phyloP scores from a whole-genome alignment of 1,140 invertebrate species.

The Streblospio benedicti region DNA sequence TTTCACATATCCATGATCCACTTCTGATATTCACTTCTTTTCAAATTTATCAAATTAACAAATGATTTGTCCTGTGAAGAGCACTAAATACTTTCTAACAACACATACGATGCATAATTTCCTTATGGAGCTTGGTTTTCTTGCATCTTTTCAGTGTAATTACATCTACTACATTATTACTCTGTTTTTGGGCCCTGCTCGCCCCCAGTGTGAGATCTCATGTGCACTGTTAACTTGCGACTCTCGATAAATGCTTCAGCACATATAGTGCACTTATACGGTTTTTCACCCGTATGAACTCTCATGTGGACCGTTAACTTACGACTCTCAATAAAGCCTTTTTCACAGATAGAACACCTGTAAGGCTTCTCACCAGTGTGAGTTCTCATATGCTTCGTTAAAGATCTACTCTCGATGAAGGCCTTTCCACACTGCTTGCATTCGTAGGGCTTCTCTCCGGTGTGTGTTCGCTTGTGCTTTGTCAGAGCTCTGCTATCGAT shows the following conservation, averaged over 20 bases:
- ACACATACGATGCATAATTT: too few relatives aligned
- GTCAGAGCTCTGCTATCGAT: slow-evolving; percentile 86
- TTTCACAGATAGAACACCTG: slow-evolving; percentile 21
- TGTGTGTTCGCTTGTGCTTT: slow-evolving; percentile 93
- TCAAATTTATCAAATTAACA: too few relatives aligned
- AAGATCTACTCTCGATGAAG: slow-evolving; percentile 55
- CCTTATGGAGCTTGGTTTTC: too few relatives aligned
- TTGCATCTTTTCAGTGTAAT: too few relatives aligned
- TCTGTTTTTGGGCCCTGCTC: slow-evolving; percentile 55
- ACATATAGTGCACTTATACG: slow-evolving; percentile 62
- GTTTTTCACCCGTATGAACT: slow-evolving; percentile 26
- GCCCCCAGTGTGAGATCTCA: slow-evolving; percentile 25
- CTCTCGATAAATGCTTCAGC: slow-evolving; percentile 20
- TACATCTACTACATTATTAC: too few relatives aligned
- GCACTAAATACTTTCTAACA: too few relatives aligned
- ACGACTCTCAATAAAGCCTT: slow-evolving; percentile 20
- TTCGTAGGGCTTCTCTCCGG: slow-evolving; percentile 88
- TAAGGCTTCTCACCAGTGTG: slow-evolving; percentile 20
- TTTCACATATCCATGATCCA: too few relatives aligned
- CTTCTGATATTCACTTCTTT: too few relatives aligned
- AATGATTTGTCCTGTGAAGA: too few relatives aligned
- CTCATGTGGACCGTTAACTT: slow-evolving; percentile 23
- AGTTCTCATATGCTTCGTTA: neutral
- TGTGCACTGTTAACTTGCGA: slow-evolving; percentile 22
- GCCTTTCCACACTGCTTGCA: slow-evolving; percentile 95